Conservation (phyloP, 2,888 invertebrate genomes). For the Hydropsyche betteni region DNA sequence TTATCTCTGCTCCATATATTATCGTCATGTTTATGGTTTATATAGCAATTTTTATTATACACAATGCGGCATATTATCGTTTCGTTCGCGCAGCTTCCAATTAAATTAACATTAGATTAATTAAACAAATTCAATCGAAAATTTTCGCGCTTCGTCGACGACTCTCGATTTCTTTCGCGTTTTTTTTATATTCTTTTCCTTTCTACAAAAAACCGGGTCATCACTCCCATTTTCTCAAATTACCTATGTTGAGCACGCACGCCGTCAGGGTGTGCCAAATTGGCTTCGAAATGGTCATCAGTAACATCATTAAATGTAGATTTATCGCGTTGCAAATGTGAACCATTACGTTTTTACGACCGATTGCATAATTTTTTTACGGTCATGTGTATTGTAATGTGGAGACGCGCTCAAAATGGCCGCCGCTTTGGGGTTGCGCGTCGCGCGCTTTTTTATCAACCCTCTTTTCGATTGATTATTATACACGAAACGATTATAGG, state of each 20-base stretch:
- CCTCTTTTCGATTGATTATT: background rate
- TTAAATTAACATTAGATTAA: background rate
- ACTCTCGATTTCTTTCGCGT: background rate
- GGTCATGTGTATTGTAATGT: background rate
- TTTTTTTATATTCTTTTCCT: background rate
- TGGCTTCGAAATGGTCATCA: constrained; percentile 25
- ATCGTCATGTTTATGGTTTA: background rate
- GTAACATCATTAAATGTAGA: background rate
- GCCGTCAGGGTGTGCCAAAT: constrained; percentile 6
- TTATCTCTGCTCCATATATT: too few species aligned
- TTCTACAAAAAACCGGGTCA: background rate
- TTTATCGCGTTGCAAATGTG: constrained; percentile 5
- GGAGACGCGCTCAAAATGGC: constrained; percentile 5
- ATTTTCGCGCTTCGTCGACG: background rate
- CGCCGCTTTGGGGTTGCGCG: constrained; percentile 5
- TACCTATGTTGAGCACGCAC: constrained; percentile 3
- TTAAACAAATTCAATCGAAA: background rate
- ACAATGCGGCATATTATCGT: background rate
- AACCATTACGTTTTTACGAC: background rate
- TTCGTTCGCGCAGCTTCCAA: background rate
- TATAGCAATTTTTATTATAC: background rate
- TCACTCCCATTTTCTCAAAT: background rate
- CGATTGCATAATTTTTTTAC: constrained; percentile 25
- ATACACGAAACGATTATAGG: too few species aligned
- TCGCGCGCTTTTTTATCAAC: background rate